Base-by-base conservation (phyloP, 1,140 invertebrate genomes). In the Caenorhabditis inopinata region DNA sequence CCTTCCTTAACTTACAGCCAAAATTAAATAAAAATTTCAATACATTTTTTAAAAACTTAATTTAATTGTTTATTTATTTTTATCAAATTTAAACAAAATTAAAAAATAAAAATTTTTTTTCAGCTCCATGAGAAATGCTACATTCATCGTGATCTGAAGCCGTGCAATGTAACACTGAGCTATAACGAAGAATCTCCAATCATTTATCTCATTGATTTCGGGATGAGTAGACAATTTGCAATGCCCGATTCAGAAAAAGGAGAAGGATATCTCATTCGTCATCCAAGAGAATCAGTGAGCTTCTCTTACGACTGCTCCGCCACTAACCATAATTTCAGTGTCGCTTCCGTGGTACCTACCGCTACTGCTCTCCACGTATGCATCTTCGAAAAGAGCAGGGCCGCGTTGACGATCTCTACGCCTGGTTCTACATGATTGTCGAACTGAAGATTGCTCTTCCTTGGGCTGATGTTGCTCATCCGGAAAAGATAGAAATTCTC, bases 371-470 rank as follows among this genome's bases (percentile, higher is more conserved):
- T 42, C 58, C 58, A 18, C 58, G 58, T 21, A 68, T 68, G 58
- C 58, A 68, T 68, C 58, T 68, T 21, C 58, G 58, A 1, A n/a
- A 21, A 51, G 32, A 53, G 14, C 32, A 49, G 16, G 85, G 86
- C 14, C 82, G 85, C 18, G 79, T 84, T 27, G 85, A 86, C 49
- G 85, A 86, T 51, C 49, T 86, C 0, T 86, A 85, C 85, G 84
- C 84, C 0, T 58, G 86, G 73, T 73, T 86, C n/a, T 87, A 86
- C 83, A 83, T 85, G 81, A 74, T 86, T 23, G 75, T 87, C 46
- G 85, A 86, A 78, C 74, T 87, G 46, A 74, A 81, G 32, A 79
- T 81, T 12, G 85, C 84, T 5, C 74, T 86, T 14, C 85, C 85
- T 18, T 86, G 85, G 85, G 29, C 58, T 18, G 58, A 38, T 38